Percentiles rank a stretch among this genome's conserved stretches.
These are phyloP conservation scores for Myocastor coypus DNA, from an alignment of 2,113 vertebrate species.

Conservation along the genomic window DNA sequence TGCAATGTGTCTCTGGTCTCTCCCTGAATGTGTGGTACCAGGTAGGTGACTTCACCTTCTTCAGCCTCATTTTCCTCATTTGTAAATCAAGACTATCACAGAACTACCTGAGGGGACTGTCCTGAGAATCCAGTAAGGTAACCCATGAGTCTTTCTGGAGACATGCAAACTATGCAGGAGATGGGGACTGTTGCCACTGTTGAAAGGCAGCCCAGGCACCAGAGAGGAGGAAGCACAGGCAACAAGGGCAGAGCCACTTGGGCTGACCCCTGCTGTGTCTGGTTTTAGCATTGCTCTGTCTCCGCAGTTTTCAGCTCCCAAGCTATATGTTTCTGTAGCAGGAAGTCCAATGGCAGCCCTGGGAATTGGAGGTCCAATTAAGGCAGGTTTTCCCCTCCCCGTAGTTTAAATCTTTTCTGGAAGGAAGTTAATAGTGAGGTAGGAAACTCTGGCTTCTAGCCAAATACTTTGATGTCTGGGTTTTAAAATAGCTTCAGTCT, in stretches of 20 bases:
- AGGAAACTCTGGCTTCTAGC: constrained; percentile 58
- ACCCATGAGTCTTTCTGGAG: not conserved
- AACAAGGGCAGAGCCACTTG: not conserved
- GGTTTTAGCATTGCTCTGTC: constrained; percentile 19
- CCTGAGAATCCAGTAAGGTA: not conserved
- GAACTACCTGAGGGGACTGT: not conserved
- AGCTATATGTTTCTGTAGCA: constrained; percentile 20
- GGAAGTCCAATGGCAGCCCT: not conserved
- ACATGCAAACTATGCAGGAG: rapidly evolving
- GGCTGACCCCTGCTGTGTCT: not conserved
- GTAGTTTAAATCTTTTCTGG: constrained; percentile 53
- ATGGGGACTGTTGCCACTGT: not conserved
- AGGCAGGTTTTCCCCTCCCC: not conserved
- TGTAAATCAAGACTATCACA: not conserved
- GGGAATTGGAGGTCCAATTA: constrained; percentile 55
- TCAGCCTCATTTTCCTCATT: not conserved
- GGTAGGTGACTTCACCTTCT: not conserved
- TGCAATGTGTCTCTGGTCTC: not conserved
- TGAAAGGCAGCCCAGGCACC: not conserved
- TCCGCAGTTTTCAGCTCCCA: constrained; percentile 52
- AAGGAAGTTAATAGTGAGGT: constrained; percentile 51
- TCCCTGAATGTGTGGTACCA: not conserved
- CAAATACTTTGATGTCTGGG: constrained; percentile 60
- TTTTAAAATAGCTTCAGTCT: constrained; percentile 61
- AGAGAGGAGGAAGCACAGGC: not conserved